Conservation (phyloP, 1,140 invertebrate genomes). For the Druon quercuslanigerum region DNA sequence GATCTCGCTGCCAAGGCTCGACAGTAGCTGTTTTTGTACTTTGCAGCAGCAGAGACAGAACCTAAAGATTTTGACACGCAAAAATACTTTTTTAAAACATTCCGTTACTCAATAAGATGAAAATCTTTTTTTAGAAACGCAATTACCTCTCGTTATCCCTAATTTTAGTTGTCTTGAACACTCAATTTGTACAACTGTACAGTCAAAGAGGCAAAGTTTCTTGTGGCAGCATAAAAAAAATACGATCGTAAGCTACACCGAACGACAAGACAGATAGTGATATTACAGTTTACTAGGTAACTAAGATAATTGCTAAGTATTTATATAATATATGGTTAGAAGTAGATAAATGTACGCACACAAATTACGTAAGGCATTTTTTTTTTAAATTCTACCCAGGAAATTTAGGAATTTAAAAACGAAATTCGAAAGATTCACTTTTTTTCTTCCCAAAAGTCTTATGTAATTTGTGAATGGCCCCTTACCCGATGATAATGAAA, state of each 20-base stretch:
- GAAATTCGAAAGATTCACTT: no score
- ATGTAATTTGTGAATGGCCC: no score
- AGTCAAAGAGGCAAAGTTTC: not conserved
- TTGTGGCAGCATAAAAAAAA: slow-evolving; percentile 8
- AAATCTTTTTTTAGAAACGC: not conserved
- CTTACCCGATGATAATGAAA: no score
- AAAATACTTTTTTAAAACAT: not conserved
- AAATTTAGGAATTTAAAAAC: no score
- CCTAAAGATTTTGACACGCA: no score
- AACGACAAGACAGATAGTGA: slow-evolving; percentile 54
- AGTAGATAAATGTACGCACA: not conserved
- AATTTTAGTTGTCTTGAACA: slow-evolving; percentile 2
- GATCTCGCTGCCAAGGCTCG: no score
- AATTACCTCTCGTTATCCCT: not conserved
- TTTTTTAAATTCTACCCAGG: no score
- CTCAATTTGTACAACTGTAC: not conserved
- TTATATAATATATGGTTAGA: slow-evolving; percentile 38
- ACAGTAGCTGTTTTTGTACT: no score
- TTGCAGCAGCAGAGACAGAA: no score
- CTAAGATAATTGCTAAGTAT: slow-evolving; percentile 43
- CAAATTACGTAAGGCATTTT: not conserved
- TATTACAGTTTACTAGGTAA: slow-evolving; percentile 45
- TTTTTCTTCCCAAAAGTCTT: no score
- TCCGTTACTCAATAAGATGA: not conserved
- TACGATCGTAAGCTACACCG: slow-evolving; percentile 33